Base-by-base conservation (phyloP, 1,140 invertebrate genomes). In the Tetramorium parvispinum region DNA sequence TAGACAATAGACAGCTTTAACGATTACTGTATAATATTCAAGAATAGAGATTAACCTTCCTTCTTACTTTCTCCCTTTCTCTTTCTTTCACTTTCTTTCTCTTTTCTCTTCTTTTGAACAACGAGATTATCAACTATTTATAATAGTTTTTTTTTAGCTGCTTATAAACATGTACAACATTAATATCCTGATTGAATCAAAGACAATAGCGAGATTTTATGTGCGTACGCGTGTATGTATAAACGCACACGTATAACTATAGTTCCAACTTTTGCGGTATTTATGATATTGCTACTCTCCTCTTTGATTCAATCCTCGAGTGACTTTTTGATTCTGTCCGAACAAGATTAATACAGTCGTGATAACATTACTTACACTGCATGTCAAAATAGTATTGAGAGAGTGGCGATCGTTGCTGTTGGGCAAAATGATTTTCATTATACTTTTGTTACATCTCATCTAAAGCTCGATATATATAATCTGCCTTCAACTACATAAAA, bases 1-100 rank as follows among this genome's bases (percentile, higher is more conserved):
- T 92, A 93, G 90, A 91, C 89, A 92, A 91, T 90, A 90, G 88
- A 92, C 86, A 93, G 81, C 75, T 65, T 92, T 88, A 93, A 93
- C 91, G 87, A 87, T 90, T 86, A 92, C 82, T 91, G 85, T 91
- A 90, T 86, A 92, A 86, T 86, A 71, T 90, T 90, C 73, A 78
- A 91, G 86, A 82, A 87, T 81, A 75, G 21, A 88, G 68, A 70
- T 90, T 91, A 73, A 81, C 86, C 59, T 87, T 46, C 21, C 68
- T 85, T 63, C 75, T 73, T 75, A 40, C 59, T 70, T 40, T 71
- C 10, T 88, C 63, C 63, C n/a, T 73, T 46, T 66, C 21, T 46
- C 21, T 49, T 7, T 16, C 65, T 46, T 24, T 53, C 18, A 53
- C 51, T 53, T 53, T 53, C 18, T 24, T 11, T 86, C 11, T 46